Evolutionary conservation across 2,888 invertebrate species (phyloP), one percentile per base, ranked within the genome.

Genomic region (Mythimna impura): DNA sequence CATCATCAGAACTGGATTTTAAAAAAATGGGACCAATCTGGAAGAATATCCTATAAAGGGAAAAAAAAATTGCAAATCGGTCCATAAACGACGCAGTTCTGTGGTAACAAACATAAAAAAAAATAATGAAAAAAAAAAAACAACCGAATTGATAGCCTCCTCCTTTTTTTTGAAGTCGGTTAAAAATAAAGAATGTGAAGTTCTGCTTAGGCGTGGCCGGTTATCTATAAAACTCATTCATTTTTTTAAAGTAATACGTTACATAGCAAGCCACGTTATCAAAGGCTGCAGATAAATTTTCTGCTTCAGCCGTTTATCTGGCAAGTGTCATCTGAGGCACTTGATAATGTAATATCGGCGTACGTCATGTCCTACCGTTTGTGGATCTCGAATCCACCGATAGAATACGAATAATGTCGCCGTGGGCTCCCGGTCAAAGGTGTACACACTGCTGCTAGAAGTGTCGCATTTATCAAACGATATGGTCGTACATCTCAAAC

Each of bases 381-480:
- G 78, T 78, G 55, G 73, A 67, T 84, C 89, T 73, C 47, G 85
- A 65, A 75, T 84, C 58, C 86, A 84, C 81, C 86, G 74, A 86
- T 86, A 84, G 86, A 86, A 89, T 86, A 87, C 83, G 84, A 89
- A 89, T 86, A 87, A 88, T 88, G 88, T 86, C 87, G 70, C 88
- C 86, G 86, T 88, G 83, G 88, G 87, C 81, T 73, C 80, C 77
- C 80, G 89, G 89, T 90, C 90, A 91, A 87, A 90, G 91, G 91
- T 91, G 89, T 84, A 72, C 86, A 88, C 87, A 88, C 85, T 83
- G 77, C 76, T 76, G 78, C 84, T 83, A 81, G 80, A 74, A 83
- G 86, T 87, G 89, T 90, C 90, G 81, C 91, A 92, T 94, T 91
- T 93, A 93, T 93, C 93, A 93, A 89, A 86, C 86, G 85, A 87